Evolutionary conservation across 2,888 invertebrate genomes (phyloP), one percentile per base, ranked within the genome.

Genomic region (Flexamia atlantica): DNA sequence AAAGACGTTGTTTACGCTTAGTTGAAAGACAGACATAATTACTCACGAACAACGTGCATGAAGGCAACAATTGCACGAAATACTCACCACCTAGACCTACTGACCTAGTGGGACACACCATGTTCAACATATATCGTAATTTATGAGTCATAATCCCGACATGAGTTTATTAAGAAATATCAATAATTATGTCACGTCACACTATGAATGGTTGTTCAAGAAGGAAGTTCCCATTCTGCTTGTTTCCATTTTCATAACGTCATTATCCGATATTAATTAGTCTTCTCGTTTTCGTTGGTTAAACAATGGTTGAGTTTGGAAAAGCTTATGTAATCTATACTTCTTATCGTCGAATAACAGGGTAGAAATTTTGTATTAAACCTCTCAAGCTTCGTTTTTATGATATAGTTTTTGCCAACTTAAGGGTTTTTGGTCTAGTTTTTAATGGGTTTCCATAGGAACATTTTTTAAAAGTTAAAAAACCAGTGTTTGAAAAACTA

Each of bases 21-120:
- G 64, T 64, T 64, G 30, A 64, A 64, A 64, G 28, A 64, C 28
- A 64, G 64, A 28, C 28, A 28, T 30, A 64, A 64, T 64, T 64
- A 30, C 64, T 28, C 64, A 64, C 64, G 64, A 17, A 25, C 64
- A 64, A 23, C 57, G 14, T 57, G 20, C 12, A 36, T 36, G 3
- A 23, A 53, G 53, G n/a, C n/a, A 36, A 46, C 46, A 46, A 17
- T 20, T 12, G 57, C 57, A 28, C 7, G 64, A 64, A 25, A 28
- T 64, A n/a, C 20, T 7, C 25, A 25, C 17, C n/a, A n/a, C n/a
- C 14, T 17, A 14, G 46, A 23, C 30, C 64, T 64, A 64, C 64
- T 64, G 64, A 64, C 64, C 64, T 30, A 64, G 64, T 28, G 14
- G 4, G 2, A 5, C 53, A 53, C 10, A 10, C 53, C 20, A 20